phyloP scores from a whole-genome alignment of 2,113 vertebrate species.

The Labeo catla region DNA sequence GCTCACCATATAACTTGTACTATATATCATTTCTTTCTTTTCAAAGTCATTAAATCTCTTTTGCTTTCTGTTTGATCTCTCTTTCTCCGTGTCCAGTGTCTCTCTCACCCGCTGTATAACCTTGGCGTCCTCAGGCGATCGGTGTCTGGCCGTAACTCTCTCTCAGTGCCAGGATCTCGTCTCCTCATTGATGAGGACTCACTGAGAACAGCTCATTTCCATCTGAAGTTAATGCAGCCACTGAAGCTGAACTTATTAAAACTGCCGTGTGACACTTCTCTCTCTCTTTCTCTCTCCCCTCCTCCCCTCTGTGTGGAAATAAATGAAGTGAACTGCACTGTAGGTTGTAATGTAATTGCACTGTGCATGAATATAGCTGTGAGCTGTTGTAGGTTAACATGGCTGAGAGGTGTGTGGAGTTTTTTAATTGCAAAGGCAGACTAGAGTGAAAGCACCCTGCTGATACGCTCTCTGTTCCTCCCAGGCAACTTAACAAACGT shows the following conservation, averaged over 20 bases:
- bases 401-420: conserved; percentile 50
- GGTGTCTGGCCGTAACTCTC: conserved; percentile 14
- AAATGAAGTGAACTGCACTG: conserved; percentile 28
- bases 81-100: conserved; percentile 15
- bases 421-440: conserved; percentile 64
- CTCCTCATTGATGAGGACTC: conserved; percentile 46
- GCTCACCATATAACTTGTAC: too few species aligned
- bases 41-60: background rate
- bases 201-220: conserved; percentile 56
- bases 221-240: conserved; percentile 57
- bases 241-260: conserved; percentile 64
- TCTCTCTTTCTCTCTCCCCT: conserved; percentile 35
- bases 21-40: too few species aligned
- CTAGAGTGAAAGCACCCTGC: conserved; percentile 38
- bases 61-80: background rate
- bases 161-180: conserved; percentile 51
- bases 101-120: background rate
- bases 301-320: conserved; percentile 19
- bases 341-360: conserved; percentile 61
- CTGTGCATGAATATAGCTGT: conserved; percentile 55
- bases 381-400: conserved; percentile 50
- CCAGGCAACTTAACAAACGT: background rate
- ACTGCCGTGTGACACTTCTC: conserved; percentile 43
- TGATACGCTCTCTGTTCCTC: conserved; percentile 29
- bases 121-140: background rate